Evolutionary conservation across 1,140 invertebrate genomes (phyloP).

Genomic region (Drosophila arizonae): DNA sequence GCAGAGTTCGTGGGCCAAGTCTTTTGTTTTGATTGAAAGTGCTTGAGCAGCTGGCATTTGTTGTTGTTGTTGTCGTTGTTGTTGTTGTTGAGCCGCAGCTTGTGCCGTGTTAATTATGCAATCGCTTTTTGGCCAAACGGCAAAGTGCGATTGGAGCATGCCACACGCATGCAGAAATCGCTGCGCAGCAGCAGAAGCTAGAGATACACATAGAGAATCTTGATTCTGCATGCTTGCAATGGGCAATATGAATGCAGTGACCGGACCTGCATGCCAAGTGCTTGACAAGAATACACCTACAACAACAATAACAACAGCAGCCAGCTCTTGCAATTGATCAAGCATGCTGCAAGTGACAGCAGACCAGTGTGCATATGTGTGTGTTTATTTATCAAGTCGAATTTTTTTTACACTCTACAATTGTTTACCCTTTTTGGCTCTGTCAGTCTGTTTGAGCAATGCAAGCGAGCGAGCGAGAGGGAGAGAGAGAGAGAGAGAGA

Average conservation of each 20-base stretch:
- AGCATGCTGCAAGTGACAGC: slow-evolving; percentile 19
- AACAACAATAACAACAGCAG: slow-evolving; percentile 9
- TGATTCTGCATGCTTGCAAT: background rate
- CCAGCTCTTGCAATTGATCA: slow-evolving; percentile 11
- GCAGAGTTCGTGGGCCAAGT: slow-evolving; percentile 48
- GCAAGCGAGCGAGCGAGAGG: background rate
- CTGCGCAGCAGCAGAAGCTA: background rate
- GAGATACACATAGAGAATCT: background rate
- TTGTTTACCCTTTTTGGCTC: slow-evolving; percentile 24
- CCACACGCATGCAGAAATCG: slow-evolving; percentile 29
- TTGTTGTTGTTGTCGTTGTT: slow-evolving; percentile 3
- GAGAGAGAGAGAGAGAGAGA: too few species aligned
- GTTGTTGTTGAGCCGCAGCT: background rate
- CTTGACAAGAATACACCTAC: slow-evolving; percentile 5
- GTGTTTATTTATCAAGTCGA: slow-evolving; percentile 5
- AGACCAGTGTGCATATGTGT: background rate
- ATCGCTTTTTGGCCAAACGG: slow-evolving; percentile 1
- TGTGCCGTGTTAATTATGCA: slow-evolving; percentile 36
- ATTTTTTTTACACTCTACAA: slow-evolving; percentile 1
- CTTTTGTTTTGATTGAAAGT: slow-evolving; percentile 48
- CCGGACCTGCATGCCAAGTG: slow-evolving; percentile 7
- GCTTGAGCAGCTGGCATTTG: slow-evolving; percentile 29
- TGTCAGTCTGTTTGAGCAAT: slow-evolving; percentile 17
- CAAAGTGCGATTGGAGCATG: slow-evolving; percentile 14
- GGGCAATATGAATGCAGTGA: slow-evolving; percentile 1